phyloP scores from a whole-genome alignment of 30 jellyfish, hydroid and myxozoan genomes.

The Mastigias papua region DNA sequence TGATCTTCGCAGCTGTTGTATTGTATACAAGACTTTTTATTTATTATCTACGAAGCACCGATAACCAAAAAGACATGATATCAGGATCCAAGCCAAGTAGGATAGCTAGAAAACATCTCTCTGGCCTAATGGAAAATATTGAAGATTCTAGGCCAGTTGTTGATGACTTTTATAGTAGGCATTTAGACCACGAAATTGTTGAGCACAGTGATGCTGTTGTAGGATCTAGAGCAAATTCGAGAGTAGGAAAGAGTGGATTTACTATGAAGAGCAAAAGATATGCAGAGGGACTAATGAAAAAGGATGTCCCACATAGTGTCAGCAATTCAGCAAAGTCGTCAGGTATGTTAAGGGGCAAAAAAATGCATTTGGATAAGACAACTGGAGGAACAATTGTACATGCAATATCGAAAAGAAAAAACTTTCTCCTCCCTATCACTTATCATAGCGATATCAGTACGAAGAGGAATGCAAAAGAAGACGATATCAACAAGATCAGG shows the following conservation, averaged over 20 bases:
- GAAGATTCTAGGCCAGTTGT: background rate
- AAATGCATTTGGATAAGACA: too few species aligned
- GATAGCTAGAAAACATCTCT: background rate
- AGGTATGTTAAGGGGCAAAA: background rate
- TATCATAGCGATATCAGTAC: background rate
- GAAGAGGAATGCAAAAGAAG: background rate
- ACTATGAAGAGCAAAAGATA: background rate
- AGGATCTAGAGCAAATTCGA: background rate
- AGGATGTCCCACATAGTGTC: background rate
- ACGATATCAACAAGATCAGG: background rate
- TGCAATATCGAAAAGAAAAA: background rate
- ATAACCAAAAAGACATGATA: background rate
- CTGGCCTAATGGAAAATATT: background rate
- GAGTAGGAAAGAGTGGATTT: background rate
- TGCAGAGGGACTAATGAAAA: background rate
- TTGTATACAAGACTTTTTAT: background rate
- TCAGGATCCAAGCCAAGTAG: background rate
- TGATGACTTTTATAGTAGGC: background rate
- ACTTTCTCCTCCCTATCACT: background rate
- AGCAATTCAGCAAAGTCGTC: background rate
- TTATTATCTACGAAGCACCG: background rate
- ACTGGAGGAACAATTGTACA: background rate
- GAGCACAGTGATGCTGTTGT: background rate
- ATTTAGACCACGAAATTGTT: background rate
- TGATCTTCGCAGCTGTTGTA: background rate